phyloP scores from a whole-genome alignment of 1,140 invertebrate genomes.

The Penaeus indicus region DNA sequence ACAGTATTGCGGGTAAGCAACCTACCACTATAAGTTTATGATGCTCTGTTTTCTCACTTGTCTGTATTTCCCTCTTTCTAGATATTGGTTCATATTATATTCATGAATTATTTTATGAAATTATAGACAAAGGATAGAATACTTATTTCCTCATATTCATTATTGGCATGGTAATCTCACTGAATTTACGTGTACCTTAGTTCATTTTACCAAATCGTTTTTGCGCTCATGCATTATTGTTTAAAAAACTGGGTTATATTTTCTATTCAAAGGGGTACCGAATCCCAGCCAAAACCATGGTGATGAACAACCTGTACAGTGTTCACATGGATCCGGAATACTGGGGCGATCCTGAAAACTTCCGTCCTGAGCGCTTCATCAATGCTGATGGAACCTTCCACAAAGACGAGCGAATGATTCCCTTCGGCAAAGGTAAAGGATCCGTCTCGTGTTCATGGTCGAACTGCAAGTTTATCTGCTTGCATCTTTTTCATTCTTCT shows the following conservation, averaged over 20 bases:
- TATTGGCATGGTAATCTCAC: too few species aligned
- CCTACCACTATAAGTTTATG: background rate
- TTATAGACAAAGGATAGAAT: too few species aligned
- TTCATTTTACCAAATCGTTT: too few species aligned
- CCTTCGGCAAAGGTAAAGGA: constrained; percentile 57
- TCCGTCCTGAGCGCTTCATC: constrained; percentile 71
- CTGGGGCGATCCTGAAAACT: constrained; percentile 70
- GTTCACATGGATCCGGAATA: constrained; percentile 77
- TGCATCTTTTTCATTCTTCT: background rate
- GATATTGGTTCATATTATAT: too few species aligned
- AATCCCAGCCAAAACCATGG: constrained; percentile 73
- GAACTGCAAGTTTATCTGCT: background rate
- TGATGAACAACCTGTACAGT: constrained; percentile 79
- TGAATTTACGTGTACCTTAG: too few species aligned
- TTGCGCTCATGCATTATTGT: too few species aligned
- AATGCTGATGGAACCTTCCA: constrained; percentile 67
- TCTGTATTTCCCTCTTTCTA: too few species aligned
- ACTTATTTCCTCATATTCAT: too few species aligned
- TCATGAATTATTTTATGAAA: too few species aligned
- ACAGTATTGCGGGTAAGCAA: background rate
- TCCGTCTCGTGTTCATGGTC: too few species aligned
- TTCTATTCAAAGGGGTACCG: constrained; percentile 44
- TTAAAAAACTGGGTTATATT: too few species aligned
- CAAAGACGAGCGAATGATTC: constrained; percentile 60
- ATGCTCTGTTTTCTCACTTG: too few species aligned